Evolutionary conservation across 2,888 invertebrate genomes (phyloP), one percentile per base, ranked within the genome.

Genomic region (Ellobium chinense): DNA sequence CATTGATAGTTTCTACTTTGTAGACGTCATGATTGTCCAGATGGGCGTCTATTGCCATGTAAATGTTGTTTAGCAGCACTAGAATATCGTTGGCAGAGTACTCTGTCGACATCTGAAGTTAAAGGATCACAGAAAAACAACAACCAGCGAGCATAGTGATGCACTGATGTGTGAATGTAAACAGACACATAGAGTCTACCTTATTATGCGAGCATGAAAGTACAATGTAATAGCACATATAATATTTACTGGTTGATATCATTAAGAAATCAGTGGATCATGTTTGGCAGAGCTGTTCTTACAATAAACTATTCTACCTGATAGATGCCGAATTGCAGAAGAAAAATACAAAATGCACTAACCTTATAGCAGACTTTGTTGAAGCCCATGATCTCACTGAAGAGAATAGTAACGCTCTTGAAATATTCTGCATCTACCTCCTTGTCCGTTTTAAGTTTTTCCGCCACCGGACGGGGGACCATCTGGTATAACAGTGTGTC

Each of bases 401-500:
- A 85, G 62, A 86, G 78, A 21, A 87, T 80, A 1, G 87, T 85
- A 31, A 87, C 86, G 1, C 81, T 77, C 68, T 86, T 86, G 74
- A 83, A 87, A 66, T 87, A 87, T 60, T 87, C 86, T 0, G 87
- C 85, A 14, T 84, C 83, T 27, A 89, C 86, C 29, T 85, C 82
- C 18, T 84, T 82, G 24, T 60, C 31, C 58, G 82, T 80, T 66
- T 88, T 89, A 29, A 89, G 80, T 56, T 84, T 84, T 21, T 87
- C 87, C 0, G 88, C 88, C 29, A 89, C 87, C 12, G 84, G 83
- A 68, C 82, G 85, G 0, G 89, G 89, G 7, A 89, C 85, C 88
- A 89, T 87, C 82, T 89, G 88, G 73, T 88, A 88, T 21, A 89
- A 77, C 14, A 89, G 83, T 0, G 82, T 84, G 69, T 89, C 88